Base-by-base conservation (phyloP, 1,140 invertebrate species). In the Zaprionus nigranus region DNA sequence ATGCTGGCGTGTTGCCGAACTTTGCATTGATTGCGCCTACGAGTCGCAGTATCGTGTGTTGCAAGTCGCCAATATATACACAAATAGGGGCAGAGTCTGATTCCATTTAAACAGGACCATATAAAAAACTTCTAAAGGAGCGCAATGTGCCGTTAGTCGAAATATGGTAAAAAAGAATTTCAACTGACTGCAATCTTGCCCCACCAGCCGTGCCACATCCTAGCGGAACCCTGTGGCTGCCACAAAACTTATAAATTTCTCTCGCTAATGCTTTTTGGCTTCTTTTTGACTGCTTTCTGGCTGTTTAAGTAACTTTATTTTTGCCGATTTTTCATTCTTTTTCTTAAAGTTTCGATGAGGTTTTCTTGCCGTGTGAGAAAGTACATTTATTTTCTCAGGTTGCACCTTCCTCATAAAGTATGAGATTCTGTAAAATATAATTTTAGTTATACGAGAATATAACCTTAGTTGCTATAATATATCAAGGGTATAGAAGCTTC, bases 201-300 rank as follows among this genome's bases (percentile, higher is more conserved):
- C 64, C n/a, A 30, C 28, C 28, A 30, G 7, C 28, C 28, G n/a
- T 46, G 40, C 54, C 11, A 20, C 34, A 11, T 22, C 5, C 34
- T 9, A 46, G 40, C 40, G 40, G 34, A 24, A 26, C 7, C 54
- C 58, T 65, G 60, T 28, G 53, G 43, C 30, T 28, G 58, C 11
- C 30, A 57, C 56, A 20, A 88, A 87, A 65, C 84, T 88, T 84
- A 83, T 88, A 85, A 88, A 87, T 86, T 86, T 85, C 28, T 85
- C 40, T 69, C 67, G 69, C 83, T 88, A 82, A 82, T 79, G 67
- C 77, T 67, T 76, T 79, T 51, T 79, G 65, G 61, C 70, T 70
- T 78, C 67, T 46, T 46, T 46, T n/a, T 46, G 40, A 46, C 40
- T 46, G 40, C 17, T 46, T 46, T 46, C n/a, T 17, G 40, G 40